Base-by-base conservation (phyloP, 2,797 vertebrate genomes). In the Cynopterus sphinx region DNA sequence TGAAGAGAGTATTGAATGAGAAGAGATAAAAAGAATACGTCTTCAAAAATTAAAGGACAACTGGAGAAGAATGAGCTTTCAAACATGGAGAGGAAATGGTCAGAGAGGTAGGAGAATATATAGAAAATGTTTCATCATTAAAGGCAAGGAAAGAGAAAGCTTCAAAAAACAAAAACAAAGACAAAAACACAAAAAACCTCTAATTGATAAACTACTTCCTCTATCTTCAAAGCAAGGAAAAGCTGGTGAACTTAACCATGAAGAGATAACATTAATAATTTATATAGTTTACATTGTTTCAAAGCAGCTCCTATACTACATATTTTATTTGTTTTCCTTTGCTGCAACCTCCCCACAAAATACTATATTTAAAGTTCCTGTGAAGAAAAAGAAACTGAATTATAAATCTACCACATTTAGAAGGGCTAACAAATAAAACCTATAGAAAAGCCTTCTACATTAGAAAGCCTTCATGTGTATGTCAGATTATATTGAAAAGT, bases 141-240 rank as follows among this genome's bases (percentile, higher is more conserved):
- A 67, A 82, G 49, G 57, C 39, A 87, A 88, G 13, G 24, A 83
- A 94, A 89, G 26, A 53, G 55, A 83, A 41, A 21, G 31, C 36
- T 92, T 92, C 67, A 82, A n/a, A 78, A 88, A 49, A 49, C 49
- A 49, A 49, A 49, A 16, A 49, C 15, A 16, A 46, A 46, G 13
- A 46, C 46, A 49, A 49, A 49, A 49, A 49, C 13, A 49, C 15
- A 49, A 16, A 49, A 53, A 89, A 77, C 68, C 68, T 78, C 31
- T 63, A 63, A 67, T 31, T 78, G 78, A 88, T 71, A 92, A 95
- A 89, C 26, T 36, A 46, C 78, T 92, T 95, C 85, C 78, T 92
- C 6, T 71, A 19, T 49, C 78, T 89, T 84, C 68, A 89, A 92
- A 84, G 85, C 55, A 63, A 84, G 36, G 53, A 55, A 92, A 78